These are phyloP conservation scores for Hexactinellida sp. DNA, from an alignment of 37 sponge, comb jelly and placozoan genomes.

Conservation along the genomic window DNA sequence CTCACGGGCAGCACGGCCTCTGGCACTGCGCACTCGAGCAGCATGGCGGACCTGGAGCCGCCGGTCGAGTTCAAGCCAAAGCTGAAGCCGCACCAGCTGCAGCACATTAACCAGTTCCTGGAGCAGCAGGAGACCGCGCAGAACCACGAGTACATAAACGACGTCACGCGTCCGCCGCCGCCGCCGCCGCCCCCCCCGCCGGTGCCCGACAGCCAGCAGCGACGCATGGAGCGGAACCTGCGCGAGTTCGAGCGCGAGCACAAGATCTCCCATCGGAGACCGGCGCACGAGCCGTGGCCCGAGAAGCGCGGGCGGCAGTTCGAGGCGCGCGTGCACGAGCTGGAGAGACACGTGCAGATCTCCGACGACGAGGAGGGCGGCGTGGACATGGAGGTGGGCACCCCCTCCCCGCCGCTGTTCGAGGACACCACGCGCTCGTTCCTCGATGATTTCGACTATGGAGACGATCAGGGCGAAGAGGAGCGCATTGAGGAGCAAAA, in stretches of 20 bases:
- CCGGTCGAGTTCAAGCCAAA: background rate
- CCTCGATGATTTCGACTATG: conserved; percentile 62
- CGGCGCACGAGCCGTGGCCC: background rate
- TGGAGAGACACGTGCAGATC: background rate
- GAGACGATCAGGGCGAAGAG: conserved; percentile 59
- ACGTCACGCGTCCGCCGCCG: background rate
- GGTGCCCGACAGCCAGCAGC: background rate
- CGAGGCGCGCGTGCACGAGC: background rate
- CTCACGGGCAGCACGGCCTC: background rate
- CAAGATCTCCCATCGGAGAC: background rate
- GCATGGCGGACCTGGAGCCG: background rate
- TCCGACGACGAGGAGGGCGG: background rate
- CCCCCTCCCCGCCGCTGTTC: background rate
- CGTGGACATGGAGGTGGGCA: background rate
- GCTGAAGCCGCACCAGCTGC: conserved; percentile 14
- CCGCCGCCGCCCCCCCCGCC: background rate
- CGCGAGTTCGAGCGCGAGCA: background rate
- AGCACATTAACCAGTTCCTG: conserved; percentile 13
- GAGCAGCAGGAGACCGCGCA: conserved; percentile 14
- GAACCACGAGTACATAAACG: conserved; percentile 8
- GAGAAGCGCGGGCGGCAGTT: background rate
- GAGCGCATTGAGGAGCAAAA: conserved; percentile 13
- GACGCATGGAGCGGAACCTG: conserved; percentile 9
- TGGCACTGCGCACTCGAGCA: background rate
- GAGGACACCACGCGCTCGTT: background rate